Evolutionary conservation across 1,140 invertebrate species (phyloP), one percentile per base, ranked within the genome.

Genomic region (Bathynomus jamesi): DNA sequence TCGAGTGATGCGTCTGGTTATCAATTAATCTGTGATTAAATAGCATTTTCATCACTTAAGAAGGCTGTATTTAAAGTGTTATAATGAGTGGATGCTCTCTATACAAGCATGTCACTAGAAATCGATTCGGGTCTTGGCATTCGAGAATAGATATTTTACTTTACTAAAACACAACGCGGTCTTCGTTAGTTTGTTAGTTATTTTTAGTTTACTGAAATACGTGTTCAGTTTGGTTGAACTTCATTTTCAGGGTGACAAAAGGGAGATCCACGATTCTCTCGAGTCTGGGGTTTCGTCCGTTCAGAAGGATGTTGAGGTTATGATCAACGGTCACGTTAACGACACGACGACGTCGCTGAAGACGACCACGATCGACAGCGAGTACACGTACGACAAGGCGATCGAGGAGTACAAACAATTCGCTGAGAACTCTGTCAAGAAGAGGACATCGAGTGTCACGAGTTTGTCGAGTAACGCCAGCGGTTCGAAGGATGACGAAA

Each of bases 381-480:
- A 93, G 79, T 93, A 93, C 81, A 92, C 91, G 0, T 93, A 92
- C 80, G 91, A 93, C 81, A 88, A 90, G 74, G 91, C 91, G 71
- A 93, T 93, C 73, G 89, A 91, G 78, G 89, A 89, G 72, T 93
- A 93, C 80, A 89, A 91, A 69, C 78, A 90, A 89, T 71, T 84
- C 85, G 61, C 87, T 83, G 79, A 89, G 81, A 78, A 82, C 81
- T 78, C 62, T 69, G 75, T 70, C 64, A 78, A 78, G 62, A 74
- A 71, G 28, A 70, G 78, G 46, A 78, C 72, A 8, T 69, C 70
- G n/a, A 78, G 71, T 74, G 70, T 72, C 66, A 73, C 71, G 17
- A 77, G 70, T 65, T 40, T 80, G 28, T 79, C 78, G 32, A 80
- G 78, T 4, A 81, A 81, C n/a, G 76, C 78, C 10, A 70, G 79